A percentile compares a stretch with the other conserved stretches of the same genome.
Conservation (phyloP, 2,113 vertebrate genomes). For the Neodontobutis hainanensis region DNA sequence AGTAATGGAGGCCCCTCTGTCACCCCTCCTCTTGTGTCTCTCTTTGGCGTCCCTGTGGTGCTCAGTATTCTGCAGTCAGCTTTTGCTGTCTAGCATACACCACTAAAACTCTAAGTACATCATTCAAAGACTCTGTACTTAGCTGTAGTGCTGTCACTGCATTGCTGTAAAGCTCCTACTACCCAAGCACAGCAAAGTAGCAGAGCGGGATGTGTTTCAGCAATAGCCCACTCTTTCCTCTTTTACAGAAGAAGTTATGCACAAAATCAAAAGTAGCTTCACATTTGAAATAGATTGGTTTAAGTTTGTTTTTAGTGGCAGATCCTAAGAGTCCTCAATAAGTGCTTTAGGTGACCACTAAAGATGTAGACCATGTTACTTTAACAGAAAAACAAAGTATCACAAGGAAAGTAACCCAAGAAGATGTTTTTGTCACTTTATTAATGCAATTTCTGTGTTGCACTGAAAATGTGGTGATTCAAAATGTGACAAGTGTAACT, state of each 20-base stretch:
- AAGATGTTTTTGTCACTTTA: too few relatives aligned
- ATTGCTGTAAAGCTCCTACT: constrained; percentile 61
- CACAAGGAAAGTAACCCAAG: too few relatives aligned
- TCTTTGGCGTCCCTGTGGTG: constrained; percentile 60
- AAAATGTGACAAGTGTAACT: too few relatives aligned
- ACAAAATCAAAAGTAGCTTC: background rate
- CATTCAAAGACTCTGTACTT: constrained; percentile 65
- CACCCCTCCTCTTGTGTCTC: constrained; percentile 57
- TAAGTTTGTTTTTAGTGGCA: too few relatives aligned
- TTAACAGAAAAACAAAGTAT: too few relatives aligned
- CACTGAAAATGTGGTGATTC: too few relatives aligned
- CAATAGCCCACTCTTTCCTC: background rate
- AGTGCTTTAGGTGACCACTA: too few relatives aligned
- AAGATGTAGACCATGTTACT: too few relatives aligned
- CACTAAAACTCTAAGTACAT: constrained; percentile 72
- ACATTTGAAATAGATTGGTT: background rate
- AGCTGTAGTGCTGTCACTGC: constrained; percentile 64
- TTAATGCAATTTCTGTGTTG: too few relatives aligned
- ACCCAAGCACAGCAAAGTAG: constrained; percentile 26
- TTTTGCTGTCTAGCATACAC: constrained; percentile 67
- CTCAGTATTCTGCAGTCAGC: constrained; percentile 61
- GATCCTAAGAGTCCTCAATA: too few relatives aligned
- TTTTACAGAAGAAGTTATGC: background rate
- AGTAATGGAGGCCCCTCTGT: constrained; percentile 60
- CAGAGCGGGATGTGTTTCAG: constrained; percentile 18